Conservation (phyloP, 2,113 vertebrate species). For the Origma solitaria region DNA sequence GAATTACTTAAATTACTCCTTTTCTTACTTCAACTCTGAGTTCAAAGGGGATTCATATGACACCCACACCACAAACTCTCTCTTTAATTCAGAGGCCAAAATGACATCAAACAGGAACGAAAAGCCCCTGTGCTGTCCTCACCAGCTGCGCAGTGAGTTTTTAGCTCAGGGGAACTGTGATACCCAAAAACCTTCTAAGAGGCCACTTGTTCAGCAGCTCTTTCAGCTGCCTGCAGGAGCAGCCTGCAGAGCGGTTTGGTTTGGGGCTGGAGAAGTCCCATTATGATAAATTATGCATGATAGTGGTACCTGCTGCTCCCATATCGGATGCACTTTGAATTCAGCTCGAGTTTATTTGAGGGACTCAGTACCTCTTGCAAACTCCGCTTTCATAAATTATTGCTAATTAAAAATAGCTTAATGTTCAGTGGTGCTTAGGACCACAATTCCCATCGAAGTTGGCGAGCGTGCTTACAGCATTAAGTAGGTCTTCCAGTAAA, state of each 20-base stretch:
- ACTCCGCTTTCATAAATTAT: background rate
- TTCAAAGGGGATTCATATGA: background rate
- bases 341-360: background rate
- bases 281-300: background rate
- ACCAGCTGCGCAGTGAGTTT: background rate
- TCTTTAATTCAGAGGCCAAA: slow-evolving; percentile 19
- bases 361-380: background rate
- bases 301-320: background rate
- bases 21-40: background rate
- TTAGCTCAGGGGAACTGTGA: background rate
- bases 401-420: background rate
- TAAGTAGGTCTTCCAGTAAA: background rate
- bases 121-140: background rate
- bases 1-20: slow-evolving; percentile 23
- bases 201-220: background rate
- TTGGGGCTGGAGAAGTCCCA: background rate
- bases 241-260: background rate
- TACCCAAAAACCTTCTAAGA: background rate
- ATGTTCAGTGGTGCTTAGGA: background rate
- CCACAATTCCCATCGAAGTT: background rate
- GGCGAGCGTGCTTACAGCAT: background rate
- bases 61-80: background rate
- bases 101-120: background rate
- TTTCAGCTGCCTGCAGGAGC: background rate
- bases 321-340: background rate